Evolutionary conservation across 2,797 vertebrate genomes (phyloP).

Genomic region (Lagodon rhomboides): DNA sequence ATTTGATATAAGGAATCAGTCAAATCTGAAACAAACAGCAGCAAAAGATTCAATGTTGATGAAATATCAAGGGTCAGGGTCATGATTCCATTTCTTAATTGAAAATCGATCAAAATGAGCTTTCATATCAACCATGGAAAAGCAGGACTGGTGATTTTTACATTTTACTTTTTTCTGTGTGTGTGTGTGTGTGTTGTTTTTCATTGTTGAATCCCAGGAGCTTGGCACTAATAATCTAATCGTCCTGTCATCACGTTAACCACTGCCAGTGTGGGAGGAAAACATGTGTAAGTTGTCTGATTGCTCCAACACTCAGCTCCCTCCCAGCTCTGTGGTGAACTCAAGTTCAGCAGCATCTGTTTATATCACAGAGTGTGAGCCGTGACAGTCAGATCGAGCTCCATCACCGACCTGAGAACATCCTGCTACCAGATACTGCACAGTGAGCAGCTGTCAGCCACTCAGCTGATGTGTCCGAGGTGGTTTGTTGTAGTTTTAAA

Average conservation of each 20-base stretch:
- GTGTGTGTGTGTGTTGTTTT: too few relatives aligned
- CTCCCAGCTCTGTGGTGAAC: neutral
- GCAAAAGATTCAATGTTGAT: too few relatives aligned
- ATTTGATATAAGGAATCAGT: too few relatives aligned
- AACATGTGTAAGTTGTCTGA: neutral
- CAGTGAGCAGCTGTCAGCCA: too few relatives aligned
- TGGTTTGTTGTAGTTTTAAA: neutral
- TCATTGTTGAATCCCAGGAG: too few relatives aligned
- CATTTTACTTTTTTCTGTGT: neutral
- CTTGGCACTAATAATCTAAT: too few relatives aligned
- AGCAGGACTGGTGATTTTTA: neutral
- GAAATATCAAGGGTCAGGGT: too few relatives aligned
- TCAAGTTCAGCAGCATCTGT: neutral
- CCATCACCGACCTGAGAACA: too few relatives aligned
- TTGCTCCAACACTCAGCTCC: neutral
- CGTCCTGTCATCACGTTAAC: neutral
- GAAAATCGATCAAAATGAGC: too few relatives aligned
- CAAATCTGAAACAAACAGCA: too few relatives aligned
- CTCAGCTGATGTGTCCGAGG: neutral
- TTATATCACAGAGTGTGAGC: neutral
- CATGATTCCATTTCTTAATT: too few relatives aligned
- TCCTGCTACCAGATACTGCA: neutral
- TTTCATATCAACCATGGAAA: too few relatives aligned
- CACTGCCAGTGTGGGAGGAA: neutral
- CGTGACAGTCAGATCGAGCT: neutral